These are phyloP conservation scores for Glossosoma conforme DNA, from an alignment of 1,140 invertebrate genomes.

Conservation along the genomic window DNA sequence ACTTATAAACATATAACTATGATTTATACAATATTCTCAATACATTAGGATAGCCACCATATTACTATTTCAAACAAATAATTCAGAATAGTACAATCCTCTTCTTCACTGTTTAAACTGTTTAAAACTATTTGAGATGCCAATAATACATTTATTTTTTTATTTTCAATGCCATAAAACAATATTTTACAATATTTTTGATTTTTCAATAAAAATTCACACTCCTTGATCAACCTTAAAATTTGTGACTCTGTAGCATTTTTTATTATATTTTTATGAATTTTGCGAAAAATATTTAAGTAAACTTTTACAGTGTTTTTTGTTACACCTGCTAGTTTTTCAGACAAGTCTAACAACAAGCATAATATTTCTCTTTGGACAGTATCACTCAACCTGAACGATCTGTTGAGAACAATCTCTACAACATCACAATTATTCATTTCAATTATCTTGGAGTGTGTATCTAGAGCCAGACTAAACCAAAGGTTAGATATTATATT, in stretches of 20 bases:
- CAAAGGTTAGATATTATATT: slow-evolving; percentile 19
- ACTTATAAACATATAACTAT: too few species aligned
- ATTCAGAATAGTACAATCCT: slow-evolving; percentile 9
- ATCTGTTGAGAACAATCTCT: slow-evolving; percentile 14
- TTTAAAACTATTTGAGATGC: slow-evolving; percentile 14
- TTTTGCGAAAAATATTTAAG: slow-evolving; percentile 24
- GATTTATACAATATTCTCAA: too few species aligned
- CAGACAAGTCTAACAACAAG: slow-evolving; percentile 19
- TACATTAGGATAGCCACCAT: slow-evolving; percentile 22
- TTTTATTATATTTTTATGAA: slow-evolving; percentile 15
- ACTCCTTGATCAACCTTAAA: slow-evolving; percentile 16
- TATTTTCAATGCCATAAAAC: slow-evolving; percentile 8
- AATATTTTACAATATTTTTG: slow-evolving; percentile 11
- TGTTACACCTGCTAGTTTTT: slow-evolving; percentile 7
- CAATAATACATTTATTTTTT: slow-evolving; percentile 11
- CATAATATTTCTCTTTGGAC: slow-evolving; percentile 18
- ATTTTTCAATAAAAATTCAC: slow-evolving; percentile 6
- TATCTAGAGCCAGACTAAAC: slow-evolving; percentile 17
- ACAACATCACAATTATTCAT: slow-evolving; percentile 7
- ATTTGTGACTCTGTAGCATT: slow-evolving; percentile 15
- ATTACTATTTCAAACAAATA: slow-evolving; percentile 24
- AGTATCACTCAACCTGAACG: slow-evolving; percentile 21
- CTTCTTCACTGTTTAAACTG: background rate
- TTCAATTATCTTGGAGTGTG: slow-evolving; percentile 11
- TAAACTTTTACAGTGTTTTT: slow-evolving; percentile 18